Evolutionary conservation across 2,888 invertebrate genomes (phyloP).

Genomic region (Thereva unica): DNA sequence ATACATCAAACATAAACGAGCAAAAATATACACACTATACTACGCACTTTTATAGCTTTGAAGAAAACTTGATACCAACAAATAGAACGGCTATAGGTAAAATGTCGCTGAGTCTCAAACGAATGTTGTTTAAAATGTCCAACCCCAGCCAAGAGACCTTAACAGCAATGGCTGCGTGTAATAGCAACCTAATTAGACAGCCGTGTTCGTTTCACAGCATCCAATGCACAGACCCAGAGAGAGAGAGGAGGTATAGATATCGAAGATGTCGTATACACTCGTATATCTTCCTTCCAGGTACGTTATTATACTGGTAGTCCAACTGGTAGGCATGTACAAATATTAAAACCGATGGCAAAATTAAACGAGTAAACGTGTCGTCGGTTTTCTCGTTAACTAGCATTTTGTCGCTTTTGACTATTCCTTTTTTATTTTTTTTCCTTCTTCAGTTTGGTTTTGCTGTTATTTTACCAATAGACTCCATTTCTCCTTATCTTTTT

Average conservation of each 20-base stretch:
- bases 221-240: constrained; percentile 15
- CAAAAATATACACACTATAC: no score
- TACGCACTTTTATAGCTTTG: no score
- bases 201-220: constrained; percentile 12
- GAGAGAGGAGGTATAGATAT: constrained; percentile 23
- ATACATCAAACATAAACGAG: no score
- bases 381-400: constrained; percentile 14
- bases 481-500: no score
- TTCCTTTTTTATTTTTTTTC: no score
- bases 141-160: constrained; percentile 18
- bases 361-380: constrained; percentile 19
- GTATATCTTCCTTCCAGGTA: neutral
- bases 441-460: no score
- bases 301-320: neutral
- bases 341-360: constrained; percentile 28
- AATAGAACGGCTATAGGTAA: neutral
- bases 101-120: constrained; percentile 28
- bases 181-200: constrained; percentile 34
- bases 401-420: no score
- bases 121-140: constrained; percentile 27
- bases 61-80: no score
- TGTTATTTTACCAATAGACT: no score
- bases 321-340: constrained; percentile 31
- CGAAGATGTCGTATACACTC: constrained; percentile 14
- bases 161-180: constrained; percentile 32